phyloP scores from a whole-genome alignment of 1,140 invertebrate species.

The Apis laboriosa region DNA sequence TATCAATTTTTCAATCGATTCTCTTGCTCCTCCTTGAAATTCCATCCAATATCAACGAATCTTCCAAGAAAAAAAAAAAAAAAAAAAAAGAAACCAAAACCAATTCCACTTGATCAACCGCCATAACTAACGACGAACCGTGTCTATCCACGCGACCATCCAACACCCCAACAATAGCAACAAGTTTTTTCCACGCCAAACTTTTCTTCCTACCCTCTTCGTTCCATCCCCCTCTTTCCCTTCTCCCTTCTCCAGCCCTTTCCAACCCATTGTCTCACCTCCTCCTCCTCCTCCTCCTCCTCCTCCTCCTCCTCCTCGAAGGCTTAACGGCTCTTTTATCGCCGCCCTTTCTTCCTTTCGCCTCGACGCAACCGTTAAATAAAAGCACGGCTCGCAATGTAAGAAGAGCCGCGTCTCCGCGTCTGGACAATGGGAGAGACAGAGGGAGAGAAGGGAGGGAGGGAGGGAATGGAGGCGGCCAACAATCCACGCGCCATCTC shows the following conservation, averaged over 20 bases:
- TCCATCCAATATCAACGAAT: too few species aligned
- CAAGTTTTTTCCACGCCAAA: conserved; percentile 22
- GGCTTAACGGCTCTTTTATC: conserved; percentile 61
- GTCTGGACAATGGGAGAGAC: conserved; percentile 36
- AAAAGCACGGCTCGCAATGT: conserved; percentile 43
- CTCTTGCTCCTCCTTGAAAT: too few species aligned
- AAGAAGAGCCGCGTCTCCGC: conserved; percentile 38
- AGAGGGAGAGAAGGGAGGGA: background rate
- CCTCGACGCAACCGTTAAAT: conserved; percentile 43
- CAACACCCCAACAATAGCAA: background rate
- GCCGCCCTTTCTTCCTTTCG: conserved; percentile 44
- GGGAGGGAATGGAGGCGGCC: conserved; percentile 13
- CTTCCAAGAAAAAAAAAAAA: too few species aligned
- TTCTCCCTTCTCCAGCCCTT: background rate
- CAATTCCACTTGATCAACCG: too few species aligned
- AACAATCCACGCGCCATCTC: conserved; percentile 36
- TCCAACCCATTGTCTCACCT: conserved; percentile 36
- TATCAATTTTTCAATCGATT: too few species aligned
- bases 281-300: conserved; percentile 33
- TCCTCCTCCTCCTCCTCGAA: conserved; percentile 35
- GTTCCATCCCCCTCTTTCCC: conserved; percentile 39
- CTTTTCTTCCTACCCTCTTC: background rate
- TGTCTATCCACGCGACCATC: background rate
- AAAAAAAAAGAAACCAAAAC: too few species aligned
- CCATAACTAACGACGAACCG: background rate